Base-by-base conservation (phyloP, 2,888 invertebrate species). In the Mermis nigrescens region DNA sequence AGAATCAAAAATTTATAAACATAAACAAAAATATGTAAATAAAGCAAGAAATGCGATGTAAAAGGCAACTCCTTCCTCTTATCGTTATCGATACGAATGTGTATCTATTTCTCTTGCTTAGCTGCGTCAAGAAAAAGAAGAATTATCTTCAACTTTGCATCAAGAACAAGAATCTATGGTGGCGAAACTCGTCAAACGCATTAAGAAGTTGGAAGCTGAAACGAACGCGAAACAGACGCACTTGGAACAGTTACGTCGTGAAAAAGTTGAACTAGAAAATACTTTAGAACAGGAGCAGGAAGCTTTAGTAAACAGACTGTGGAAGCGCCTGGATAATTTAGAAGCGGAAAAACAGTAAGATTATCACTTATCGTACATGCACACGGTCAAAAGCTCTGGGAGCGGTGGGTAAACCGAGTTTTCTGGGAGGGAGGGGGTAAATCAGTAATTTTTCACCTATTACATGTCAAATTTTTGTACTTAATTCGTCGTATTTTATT, bases 271-370 rank as follows among this genome's bases (percentile, higher is more conserved):
- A 74, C 76, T 99, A 68, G 98, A 98, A 76, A 98, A 98, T 74
- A 94, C 95, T 1, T 77, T 98, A 63, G 98, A 98, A 71, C 94
- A 95, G 75, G 98, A 98, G 71, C 98, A 99, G 72, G 98, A 98
- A 75, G 89, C 95, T 32, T 79, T 98, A 62, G 95, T 98, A 32
- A 98, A 98, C 77, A 84, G 86, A 70, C 79, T 98, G 62, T 98
- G 98, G 92, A 98, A 98, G 74, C 80, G 92, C 65, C 95, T 98
- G 94, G 94, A 95, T 74, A 94, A 95, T 75, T 77, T 98, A 58
- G 95, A 98, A 74, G 85, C 91, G 22, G 95, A 95, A 72, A 95
- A 95, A 75, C 81, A 79, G 77, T 76, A 61, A 60, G 58, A n/a
- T n/a, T n/a, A n/a, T n/a, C n/a, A n/a, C n/a, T n/a, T n/a, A n/a